phyloP scores from a whole-genome alignment of 2,888 invertebrate genomes.

The Agrotis exclamationis region DNA sequence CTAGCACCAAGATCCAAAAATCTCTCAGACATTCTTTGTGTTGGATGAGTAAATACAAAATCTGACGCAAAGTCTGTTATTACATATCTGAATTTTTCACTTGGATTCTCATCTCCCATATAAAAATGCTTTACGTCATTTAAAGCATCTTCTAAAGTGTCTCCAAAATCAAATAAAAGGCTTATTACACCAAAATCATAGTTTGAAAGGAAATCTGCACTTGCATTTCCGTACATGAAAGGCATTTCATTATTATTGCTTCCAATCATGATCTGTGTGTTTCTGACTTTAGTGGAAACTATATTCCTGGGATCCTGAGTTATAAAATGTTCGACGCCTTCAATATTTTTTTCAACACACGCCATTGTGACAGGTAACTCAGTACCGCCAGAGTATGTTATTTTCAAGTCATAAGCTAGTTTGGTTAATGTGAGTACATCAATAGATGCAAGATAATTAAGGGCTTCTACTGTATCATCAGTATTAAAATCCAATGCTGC shows the following conservation, averaged over 20 bases:
- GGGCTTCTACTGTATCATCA: slow-evolving; percentile 31
- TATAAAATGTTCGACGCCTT: slow-evolving; percentile 45
- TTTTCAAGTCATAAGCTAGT: slow-evolving; percentile 24
- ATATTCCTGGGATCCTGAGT: slow-evolving; percentile 31
- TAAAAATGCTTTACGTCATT: too few species aligned
- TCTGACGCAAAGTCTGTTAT: too few species aligned
- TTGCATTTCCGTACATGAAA: neutral
- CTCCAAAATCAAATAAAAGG: slow-evolving; percentile 24
- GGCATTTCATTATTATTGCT: slow-evolving; percentile 39
- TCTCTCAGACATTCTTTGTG: slow-evolving; percentile 41
- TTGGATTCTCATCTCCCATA: too few species aligned
- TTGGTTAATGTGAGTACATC: slow-evolving; percentile 14
- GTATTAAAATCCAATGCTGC: slow-evolving; percentile 33
- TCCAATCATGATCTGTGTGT: slow-evolving; percentile 36
- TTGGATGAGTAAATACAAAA: slow-evolving; percentile 26
- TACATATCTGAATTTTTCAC: too few species aligned
- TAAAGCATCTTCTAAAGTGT: neutral
- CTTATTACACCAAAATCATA: slow-evolving; percentile 23
- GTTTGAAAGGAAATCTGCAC: slow-evolving; percentile 10
- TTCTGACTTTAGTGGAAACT: neutral
- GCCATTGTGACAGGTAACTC: slow-evolving; percentile 3
- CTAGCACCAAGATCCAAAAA: slow-evolving; percentile 32
- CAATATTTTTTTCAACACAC: slow-evolving; percentile 42
- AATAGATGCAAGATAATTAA: slow-evolving; percentile 37
- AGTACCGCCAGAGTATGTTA: neutral